Conservation (phyloP, 2,888 invertebrate genomes). For the Ophion slaviceki region DNA sequence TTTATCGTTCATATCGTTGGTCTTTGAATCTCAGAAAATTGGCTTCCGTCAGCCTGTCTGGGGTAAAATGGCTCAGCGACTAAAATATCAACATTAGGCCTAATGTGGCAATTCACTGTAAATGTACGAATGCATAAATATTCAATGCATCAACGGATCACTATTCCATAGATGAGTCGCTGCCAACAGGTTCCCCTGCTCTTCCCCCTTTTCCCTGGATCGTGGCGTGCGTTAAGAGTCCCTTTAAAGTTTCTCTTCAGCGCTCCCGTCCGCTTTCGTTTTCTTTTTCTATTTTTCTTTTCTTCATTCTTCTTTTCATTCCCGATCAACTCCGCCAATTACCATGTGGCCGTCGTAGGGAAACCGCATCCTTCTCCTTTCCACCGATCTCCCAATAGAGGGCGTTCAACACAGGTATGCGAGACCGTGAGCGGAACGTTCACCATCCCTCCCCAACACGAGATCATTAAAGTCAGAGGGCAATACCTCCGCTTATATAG, state of each 20-base stretch:
- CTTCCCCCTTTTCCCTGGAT: no score
- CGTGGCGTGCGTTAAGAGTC: conserved; percentile 12
- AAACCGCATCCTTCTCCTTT: conserved; percentile 42
- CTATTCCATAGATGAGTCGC: no score
- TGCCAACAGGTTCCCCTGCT: no score
- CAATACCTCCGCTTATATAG: conserved; percentile 40
- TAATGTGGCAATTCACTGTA: no score
- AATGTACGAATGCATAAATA: no score
- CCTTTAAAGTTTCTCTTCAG: conserved; percentile 54
- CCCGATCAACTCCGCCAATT: conserved; percentile 5
- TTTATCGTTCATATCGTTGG: no score
- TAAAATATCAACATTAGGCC: no score
- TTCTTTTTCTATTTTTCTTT: conserved; percentile 1
- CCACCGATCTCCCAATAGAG: conserved; percentile 4
- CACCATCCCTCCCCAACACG: conserved; percentile 15
- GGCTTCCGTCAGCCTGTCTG: no score
- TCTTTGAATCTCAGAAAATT: no score
- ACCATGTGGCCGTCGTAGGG: conserved; percentile 21
- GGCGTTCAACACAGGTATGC: conserved; percentile 61
- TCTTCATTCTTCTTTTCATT: conserved; percentile 5
- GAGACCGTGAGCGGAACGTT: conserved; percentile 50
- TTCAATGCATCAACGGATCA: no score
- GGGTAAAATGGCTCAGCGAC: no score
- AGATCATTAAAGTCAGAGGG: conserved; percentile 45
- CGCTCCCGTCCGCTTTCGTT: not conserved